Evolutionary conservation across 2,888 invertebrate genomes (phyloP).

Genomic region (Bombyx huttoni): DNA sequence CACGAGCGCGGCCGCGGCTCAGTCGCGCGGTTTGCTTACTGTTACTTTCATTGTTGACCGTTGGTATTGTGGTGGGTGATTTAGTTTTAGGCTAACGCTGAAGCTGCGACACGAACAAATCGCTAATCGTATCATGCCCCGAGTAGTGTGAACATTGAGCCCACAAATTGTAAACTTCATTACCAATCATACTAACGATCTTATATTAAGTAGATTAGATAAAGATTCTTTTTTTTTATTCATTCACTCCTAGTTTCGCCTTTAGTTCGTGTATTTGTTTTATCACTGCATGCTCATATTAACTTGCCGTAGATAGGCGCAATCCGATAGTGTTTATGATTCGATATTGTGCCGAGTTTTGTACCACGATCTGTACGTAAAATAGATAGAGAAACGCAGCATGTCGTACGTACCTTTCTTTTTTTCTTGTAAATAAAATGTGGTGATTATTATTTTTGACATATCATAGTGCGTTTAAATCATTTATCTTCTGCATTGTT

Average conservation of each 20-base stretch:
- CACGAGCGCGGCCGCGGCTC: conserved; percentile 27
- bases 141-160: conserved; percentile 66
- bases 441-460: conserved; percentile 21
- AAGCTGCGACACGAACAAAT: conserved; percentile 43
- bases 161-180: conserved; percentile 41
- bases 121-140: conserved; percentile 55
- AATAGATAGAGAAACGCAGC: conserved; percentile 12
- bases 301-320: conserved; percentile 11
- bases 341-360: neutral
- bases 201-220: conserved; percentile 38
- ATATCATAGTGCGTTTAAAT: conserved; percentile 10
- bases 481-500: conserved; percentile 32
- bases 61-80: conserved; percentile 59
- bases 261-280: conserved; percentile 32
- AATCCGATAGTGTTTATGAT: neutral
- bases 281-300: conserved; percentile 37
- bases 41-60: conserved; percentile 48
- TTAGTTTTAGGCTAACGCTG: conserved; percentile 54
- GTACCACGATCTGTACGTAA: neutral
- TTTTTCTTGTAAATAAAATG: conserved; percentile 22
- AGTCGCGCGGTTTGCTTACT: conserved; percentile 45
- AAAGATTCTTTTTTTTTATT: conserved; percentile 18
- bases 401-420: conserved; percentile 21
- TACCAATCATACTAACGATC: conserved; percentile 51
- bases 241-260: neutral